Percentiles rank a stretch among this genome's conserved stretches.
Evolutionary conservation across 2,113 vertebrate species (phyloP).

Genomic region (Azemiops feae): DNA sequence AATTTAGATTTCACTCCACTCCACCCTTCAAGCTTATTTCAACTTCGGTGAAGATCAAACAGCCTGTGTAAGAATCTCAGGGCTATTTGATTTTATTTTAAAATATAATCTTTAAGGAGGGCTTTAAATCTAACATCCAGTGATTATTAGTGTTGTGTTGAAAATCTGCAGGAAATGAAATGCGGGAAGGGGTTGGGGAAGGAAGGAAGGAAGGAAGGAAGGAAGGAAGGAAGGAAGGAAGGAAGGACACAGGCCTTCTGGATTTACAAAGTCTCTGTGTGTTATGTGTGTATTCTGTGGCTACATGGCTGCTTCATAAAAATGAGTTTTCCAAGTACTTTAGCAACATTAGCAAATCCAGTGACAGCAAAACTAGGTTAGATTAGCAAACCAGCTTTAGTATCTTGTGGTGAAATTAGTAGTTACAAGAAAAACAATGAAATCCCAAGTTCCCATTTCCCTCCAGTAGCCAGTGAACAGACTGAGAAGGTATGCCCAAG

Average conservation of each 20-base stretch:
- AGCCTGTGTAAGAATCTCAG: background rate
- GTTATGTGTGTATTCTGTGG: background rate
- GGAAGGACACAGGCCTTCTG: background rate
- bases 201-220: fast-evolving
- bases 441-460: background rate
- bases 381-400: background rate
- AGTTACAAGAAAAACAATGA: background rate
- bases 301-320: background rate
- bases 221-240: too few relatives aligned
- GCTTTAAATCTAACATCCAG: constrained; percentile 22
- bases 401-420: background rate
- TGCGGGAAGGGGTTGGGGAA: too few relatives aligned
- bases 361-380: background rate
- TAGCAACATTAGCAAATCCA: background rate
- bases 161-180: constrained; percentile 3
- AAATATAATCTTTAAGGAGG: constrained; percentile 3
- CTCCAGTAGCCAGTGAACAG: background rate
- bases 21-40: background rate
- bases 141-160: background rate
- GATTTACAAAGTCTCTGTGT: background rate
- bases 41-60: constrained; percentile 6
- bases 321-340: background rate
- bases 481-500: background rate
- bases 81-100: constrained; percentile 12
- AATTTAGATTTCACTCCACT: background rate